Evolutionary conservation across 2,888 invertebrate species (phyloP), one percentile per base, ranked within the genome.

Genomic region (Venusia cambrica): DNA sequence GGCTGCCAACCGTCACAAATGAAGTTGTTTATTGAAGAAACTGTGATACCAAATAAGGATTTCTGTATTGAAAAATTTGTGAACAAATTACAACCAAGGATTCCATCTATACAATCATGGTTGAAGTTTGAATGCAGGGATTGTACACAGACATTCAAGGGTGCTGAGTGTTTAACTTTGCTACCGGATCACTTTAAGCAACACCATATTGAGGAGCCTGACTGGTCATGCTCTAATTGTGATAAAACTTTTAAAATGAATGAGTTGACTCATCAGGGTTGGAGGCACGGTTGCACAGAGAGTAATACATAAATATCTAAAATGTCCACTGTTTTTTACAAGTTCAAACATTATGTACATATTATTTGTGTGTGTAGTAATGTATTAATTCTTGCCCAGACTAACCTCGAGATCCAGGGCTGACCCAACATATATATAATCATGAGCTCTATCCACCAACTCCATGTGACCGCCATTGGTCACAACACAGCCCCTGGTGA

Each of bases 1-100:
- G 13, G 1, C 0, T 6, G 1, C 0, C 2, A 15, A 1, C 27
- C 0, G 40, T 53, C 4, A 65, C 2, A 9, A 1, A 15, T 66
- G 26, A 73, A 80, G 38, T 36, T 80, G 2, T 70, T 70, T 13
- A 25, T 83, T 0, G 61, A 78, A 40, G 81, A 83, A 33, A 57
- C 50, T 0, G 4, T 70, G 0, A 28, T 47, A 1, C 79, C 80
- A 0, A 45, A 48, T 4, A 53, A 56, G 9, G 8, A 40, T 1
- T 51, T 62, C 1, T 19, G 35, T 5, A 17, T 72, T 0, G 40
- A 35, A 0, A 62, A 56, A 12, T 20, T 20, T 16, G 7, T 52
- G 0, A 30, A 31, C 0, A 13, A 18, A 2, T 4, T 16, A 0
- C 0, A 2, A 2, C 2, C 13, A 0, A 1, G 7, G 0, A 2